These are phyloP conservation scores for Picus viridis DNA, from an alignment of 2,797 vertebrate genomes.

Conservation along the genomic window DNA sequence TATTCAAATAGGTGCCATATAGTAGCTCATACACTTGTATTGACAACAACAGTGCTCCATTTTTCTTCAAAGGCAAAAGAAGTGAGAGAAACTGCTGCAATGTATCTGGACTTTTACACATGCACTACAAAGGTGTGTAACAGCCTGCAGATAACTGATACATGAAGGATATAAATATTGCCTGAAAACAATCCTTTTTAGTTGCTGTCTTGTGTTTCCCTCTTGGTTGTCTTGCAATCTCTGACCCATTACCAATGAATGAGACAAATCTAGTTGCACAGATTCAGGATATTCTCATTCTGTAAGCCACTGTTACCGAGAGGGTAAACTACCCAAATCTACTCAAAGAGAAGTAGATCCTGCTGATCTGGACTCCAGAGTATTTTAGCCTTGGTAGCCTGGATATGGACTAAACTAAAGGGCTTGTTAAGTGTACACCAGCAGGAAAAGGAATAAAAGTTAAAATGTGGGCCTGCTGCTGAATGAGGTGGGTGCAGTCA, in stretches of 20 bases:
- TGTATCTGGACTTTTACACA: neutral
- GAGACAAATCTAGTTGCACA: neutral
- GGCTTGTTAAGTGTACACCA: no score
- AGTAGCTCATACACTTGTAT: neutral
- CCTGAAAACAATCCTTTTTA: neutral
- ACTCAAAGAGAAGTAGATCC: neutral
- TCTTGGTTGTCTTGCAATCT: neutral
- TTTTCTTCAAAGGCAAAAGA: neutral
- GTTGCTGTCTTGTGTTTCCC: neutral
- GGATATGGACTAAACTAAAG: neutral
- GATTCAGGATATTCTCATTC: neutral
- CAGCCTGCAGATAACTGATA: neutral
- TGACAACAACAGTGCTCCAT: rapidly evolving
- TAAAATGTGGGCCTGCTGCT: no score
- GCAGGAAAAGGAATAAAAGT: no score
- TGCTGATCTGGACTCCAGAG: neutral
- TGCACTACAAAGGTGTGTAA: neutral
- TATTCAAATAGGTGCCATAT: neutral
- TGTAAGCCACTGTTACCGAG: neutral
- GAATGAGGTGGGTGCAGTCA: no score
- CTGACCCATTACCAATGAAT: neutral
- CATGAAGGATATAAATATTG: neutral
- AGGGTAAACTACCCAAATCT: rapidly evolving
- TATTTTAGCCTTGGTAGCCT: rapidly evolving
- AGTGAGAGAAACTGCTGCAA: neutral